Evolutionary conservation across 2,888 invertebrate species (phyloP).

Genomic region (Coenonympha glycerion): DNA sequence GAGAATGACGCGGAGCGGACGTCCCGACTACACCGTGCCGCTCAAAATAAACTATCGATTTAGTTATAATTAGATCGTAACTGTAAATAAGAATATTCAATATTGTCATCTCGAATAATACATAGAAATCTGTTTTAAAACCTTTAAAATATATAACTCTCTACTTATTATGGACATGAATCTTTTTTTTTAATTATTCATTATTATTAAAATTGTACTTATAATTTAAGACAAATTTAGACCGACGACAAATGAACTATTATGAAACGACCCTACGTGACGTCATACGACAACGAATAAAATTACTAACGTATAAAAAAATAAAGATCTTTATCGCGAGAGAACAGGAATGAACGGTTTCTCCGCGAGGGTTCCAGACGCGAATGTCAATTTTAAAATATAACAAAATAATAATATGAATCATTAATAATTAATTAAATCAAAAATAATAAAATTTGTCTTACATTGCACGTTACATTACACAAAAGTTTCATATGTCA

Average conservation of each 20-base stretch:
- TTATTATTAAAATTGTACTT: slow-evolving; percentile 67
- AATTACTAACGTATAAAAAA: slow-evolving; percentile 70
- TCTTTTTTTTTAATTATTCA: too few species aligned
- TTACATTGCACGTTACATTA: slow-evolving; percentile 32
- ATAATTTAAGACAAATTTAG: slow-evolving; percentile 62
- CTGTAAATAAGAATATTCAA: slow-evolving; percentile 72
- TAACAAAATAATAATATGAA: slow-evolving; percentile 21
- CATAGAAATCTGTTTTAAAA: slow-evolving; percentile 70
- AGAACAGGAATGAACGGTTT: slow-evolving; percentile 60
- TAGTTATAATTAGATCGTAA: slow-evolving; percentile 48
- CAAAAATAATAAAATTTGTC: neutral
- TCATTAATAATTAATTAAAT: slow-evolving; percentile 1
- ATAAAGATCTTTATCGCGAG: slow-evolving; percentile 71
- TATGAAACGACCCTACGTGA: slow-evolving; percentile 45
- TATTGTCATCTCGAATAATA: slow-evolving; percentile 70
- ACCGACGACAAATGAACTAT: slow-evolving; percentile 54
- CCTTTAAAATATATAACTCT: slow-evolving; percentile 62
- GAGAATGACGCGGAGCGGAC: slow-evolving; percentile 30
- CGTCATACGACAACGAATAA: slow-evolving; percentile 37
- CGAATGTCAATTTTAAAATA: slow-evolving; percentile 28
- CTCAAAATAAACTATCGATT: slow-evolving; percentile 41
- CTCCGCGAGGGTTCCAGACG: slow-evolving; percentile 41
- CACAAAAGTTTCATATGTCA: slow-evolving; percentile 24
- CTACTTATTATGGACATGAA: slow-evolving; percentile 67
- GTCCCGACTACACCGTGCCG: slow-evolving; percentile 24